Percentiles rank a stretch among this genome's conserved stretches.
phyloP scores from a whole-genome alignment of 2,888 invertebrate species.

The Pristionchus japonicus region DNA sequence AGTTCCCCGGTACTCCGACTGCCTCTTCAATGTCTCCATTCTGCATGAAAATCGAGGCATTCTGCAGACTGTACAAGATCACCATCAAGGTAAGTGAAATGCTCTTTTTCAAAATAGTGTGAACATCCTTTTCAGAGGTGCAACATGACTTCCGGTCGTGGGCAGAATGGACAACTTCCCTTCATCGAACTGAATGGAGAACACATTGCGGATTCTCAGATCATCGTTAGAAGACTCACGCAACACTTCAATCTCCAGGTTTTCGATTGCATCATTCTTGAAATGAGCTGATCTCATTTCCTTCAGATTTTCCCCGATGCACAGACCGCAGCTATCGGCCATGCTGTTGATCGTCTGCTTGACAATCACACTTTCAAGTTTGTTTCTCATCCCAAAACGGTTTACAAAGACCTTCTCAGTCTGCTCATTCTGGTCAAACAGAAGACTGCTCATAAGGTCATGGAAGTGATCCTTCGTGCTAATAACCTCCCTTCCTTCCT shows the following conservation, averaged over 20 bases:
- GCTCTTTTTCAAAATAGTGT: not conserved
- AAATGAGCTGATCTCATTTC: not conserved
- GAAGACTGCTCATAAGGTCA: too few relatives aligned
- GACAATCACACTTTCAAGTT: conserved; percentile 36
- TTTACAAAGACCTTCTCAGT: not conserved
- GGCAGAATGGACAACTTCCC: conserved; percentile 58
- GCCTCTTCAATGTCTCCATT: conserved; percentile 71
- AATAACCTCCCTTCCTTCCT: not conserved
- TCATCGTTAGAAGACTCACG: conserved; percentile 57
- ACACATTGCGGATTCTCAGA: conserved; percentile 61
- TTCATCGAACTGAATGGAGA: conserved; percentile 64
- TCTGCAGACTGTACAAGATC: conserved; percentile 67
- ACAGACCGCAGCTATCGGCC: conserved; percentile 15
- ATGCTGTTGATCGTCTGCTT: not conserved
- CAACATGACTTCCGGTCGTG: conserved; percentile 51
- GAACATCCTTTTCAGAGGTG: not conserved
- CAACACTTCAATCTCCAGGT: conserved; percentile 55
- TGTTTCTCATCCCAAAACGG: not conserved
- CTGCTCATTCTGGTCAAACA: not conserved
- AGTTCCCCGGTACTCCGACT: conserved; percentile 67
- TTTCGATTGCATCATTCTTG: not conserved
- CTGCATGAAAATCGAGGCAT: conserved; percentile 73
- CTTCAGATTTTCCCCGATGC: not conserved
- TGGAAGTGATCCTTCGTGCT: too few relatives aligned
- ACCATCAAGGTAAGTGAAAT: conserved; percentile 64